Percentiles rank a stretch among this genome's conserved stretches.
These are phyloP conservation scores for Sebastes ruberrimus DNA, from an alignment of 2,797 vertebrate genomes.

Conservation along the genomic window DNA sequence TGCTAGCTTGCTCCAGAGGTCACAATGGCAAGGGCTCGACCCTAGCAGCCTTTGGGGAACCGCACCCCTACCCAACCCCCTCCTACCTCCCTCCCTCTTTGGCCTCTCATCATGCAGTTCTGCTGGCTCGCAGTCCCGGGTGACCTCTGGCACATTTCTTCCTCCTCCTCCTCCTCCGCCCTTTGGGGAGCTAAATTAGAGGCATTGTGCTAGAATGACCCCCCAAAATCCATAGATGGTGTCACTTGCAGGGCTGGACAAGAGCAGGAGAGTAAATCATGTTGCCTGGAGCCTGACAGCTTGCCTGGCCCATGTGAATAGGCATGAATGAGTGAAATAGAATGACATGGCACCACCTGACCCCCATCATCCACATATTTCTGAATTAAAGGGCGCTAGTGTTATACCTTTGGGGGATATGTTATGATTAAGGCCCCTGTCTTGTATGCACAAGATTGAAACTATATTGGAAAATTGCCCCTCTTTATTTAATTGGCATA, in stretches of 20 bases:
- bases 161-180: conserved; percentile 66
- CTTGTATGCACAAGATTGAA: background rate
- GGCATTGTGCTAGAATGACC: conserved; percentile 84
- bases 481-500: conserved; percentile 16
- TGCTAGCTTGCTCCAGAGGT: conserved; percentile 77
- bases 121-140: conserved; percentile 68
- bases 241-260: conserved; percentile 72
- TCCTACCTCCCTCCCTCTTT: conserved; percentile 26
- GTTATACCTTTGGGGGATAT: conserved; percentile 31
- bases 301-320: conserved; percentile 43
- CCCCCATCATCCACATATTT: conserved; percentile 52
- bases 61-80: conserved; percentile 78
- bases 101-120: conserved; percentile 56
- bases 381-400: conserved; percentile 36
- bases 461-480: background rate
- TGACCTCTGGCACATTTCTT: conserved; percentile 84
- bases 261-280: conserved; percentile 75
- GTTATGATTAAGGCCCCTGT: conserved; percentile 20
- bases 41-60: conserved; percentile 85
- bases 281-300: conserved; percentile 61
- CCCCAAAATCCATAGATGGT: conserved; percentile 83
- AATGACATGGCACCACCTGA: conserved; percentile 70
- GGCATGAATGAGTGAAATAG: conserved; percentile 59
- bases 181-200: conserved; percentile 84
- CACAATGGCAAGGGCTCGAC: conserved; percentile 83